phyloP scores from a whole-genome alignment of 2,888 invertebrate genomes.

The Polyommatus iphigenia region DNA sequence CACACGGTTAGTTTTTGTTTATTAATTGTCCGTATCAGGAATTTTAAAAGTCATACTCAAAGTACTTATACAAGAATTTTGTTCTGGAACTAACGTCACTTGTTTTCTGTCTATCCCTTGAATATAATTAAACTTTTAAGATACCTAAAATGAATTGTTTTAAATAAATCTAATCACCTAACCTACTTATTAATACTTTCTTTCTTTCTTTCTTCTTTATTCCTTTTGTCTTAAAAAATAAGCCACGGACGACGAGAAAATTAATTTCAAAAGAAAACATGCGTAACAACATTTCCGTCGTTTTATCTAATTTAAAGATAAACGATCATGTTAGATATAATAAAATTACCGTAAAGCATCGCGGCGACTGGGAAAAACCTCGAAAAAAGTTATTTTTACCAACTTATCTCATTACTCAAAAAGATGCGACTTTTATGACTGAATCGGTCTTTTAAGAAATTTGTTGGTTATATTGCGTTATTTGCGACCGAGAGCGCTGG shows the following conservation, averaged over 20 bases:
- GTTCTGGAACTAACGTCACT: no score
- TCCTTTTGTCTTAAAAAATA: not conserved
- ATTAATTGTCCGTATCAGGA: no score
- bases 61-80: no score
- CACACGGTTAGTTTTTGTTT: no score
- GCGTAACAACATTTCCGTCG: not conserved
- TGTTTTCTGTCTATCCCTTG: no score
- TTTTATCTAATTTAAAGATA: constrained; percentile 39
- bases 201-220: not conserved
- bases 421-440: constrained; percentile 74
- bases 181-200: not conserved
- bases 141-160: no score
- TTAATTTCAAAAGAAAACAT: constrained; percentile 2
- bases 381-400: constrained; percentile 59
- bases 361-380: constrained; percentile 61
- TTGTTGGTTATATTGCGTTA: constrained; percentile 57
- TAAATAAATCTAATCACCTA: not conserved
- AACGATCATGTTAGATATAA: constrained; percentile 53
- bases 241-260: not conserved
- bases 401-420: constrained; percentile 73
- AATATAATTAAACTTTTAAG: no score
- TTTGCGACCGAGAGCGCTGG: constrained; percentile 14
- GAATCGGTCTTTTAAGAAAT: constrained; percentile 65
- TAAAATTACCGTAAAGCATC: constrained; percentile 70
- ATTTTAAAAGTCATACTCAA: no score